phyloP scores from a whole-genome alignment of 2,113 vertebrate species.

The Columba livia region DNA sequence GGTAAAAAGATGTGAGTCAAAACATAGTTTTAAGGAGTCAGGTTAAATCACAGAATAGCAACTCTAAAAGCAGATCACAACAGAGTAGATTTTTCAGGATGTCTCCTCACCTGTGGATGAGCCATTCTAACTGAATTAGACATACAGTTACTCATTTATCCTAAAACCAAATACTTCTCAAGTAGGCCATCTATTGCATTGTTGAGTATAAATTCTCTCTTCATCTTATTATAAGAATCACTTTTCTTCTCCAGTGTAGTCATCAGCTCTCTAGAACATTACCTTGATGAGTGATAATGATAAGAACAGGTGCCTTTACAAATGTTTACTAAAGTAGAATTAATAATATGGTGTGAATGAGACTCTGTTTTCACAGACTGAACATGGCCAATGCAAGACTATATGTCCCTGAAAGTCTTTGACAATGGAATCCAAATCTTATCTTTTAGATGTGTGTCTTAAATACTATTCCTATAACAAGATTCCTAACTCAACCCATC shows the following conservation, averaged over 20 bases:
- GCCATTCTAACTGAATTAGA: background rate
- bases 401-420: background rate
- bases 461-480: background rate
- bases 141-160: background rate
- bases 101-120: background rate
- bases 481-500: background rate
- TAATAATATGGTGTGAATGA: background rate
- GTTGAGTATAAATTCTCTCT: background rate
- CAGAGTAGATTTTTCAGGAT: background rate
- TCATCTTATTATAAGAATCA: background rate
- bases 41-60: background rate
- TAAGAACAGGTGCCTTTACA: background rate
- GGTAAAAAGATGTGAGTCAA: background rate
- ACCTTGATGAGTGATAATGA: background rate
- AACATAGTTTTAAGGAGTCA: background rate
- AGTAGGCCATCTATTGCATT: background rate
- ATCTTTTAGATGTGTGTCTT: background rate
- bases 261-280: background rate
- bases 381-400: background rate
- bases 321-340: background rate
- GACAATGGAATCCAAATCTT: background rate
- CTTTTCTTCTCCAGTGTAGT: background rate
- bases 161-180: background rate
- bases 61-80: background rate
- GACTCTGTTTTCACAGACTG: background rate